A percentile compares a stretch with the other conserved stretches of the same genome.
These are phyloP conservation scores for Ammodytes dubius DNA, from an alignment of 2,113 vertebrate species.

Conservation along the genomic window DNA sequence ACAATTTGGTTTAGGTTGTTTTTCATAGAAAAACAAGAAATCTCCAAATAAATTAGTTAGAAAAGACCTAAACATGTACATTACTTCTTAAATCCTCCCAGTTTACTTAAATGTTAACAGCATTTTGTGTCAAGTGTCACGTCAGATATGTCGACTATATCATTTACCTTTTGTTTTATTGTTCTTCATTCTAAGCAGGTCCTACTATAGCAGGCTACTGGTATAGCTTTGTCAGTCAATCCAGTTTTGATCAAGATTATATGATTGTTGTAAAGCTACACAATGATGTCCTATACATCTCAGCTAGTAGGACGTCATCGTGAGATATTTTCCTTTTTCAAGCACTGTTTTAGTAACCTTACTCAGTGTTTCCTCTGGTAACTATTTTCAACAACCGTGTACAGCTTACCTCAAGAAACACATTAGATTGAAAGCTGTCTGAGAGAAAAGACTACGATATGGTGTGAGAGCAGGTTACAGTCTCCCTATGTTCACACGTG, in stretches of 20 bases:
- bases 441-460: constrained; percentile 7
- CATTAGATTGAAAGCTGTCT: constrained; percentile 12
- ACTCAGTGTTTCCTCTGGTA: not conserved
- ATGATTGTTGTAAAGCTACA: not conserved
- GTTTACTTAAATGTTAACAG: not conserved
- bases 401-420: constrained; percentile 1
- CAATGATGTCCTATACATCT: not conserved
- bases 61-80: too few relatives aligned
- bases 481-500: constrained; percentile 32
- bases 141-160: not conserved
- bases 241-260: not conserved
- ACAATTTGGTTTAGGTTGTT: not conserved
- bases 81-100: not conserved
- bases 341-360: not conserved
- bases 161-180: not conserved
- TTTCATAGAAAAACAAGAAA: not conserved
- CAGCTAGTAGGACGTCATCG: not conserved
- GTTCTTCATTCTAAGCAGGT: not conserved
- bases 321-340: not conserved
- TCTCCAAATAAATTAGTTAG: not conserved
- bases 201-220: not conserved
- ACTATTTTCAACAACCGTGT: not conserved
- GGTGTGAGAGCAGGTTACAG: constrained; percentile 35
- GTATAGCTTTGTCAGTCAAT: too few relatives aligned
- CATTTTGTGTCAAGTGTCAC: not conserved